Conservation (phyloP, 2,888 invertebrate species). For the Scelioninae gen. 2 region DNA sequence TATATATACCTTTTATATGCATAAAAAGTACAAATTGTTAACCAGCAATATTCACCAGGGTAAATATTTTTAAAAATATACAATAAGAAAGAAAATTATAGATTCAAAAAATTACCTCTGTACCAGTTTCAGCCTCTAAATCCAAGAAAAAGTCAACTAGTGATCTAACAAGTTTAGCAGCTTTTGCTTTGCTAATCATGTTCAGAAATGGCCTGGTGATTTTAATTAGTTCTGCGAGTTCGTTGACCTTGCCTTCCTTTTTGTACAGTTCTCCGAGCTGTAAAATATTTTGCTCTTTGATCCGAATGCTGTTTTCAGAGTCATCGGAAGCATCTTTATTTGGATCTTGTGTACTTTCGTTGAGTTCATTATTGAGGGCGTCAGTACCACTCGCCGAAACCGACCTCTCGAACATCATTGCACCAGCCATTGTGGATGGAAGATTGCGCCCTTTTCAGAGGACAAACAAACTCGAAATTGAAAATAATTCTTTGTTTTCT, state of each 20-base stretch:
- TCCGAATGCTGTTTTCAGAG: constrained; percentile 93
- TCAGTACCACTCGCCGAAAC: constrained; percentile 86
- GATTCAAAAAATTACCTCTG: constrained; percentile 80
- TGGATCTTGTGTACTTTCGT: constrained; percentile 87
- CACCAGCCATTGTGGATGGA: constrained; percentile 84
- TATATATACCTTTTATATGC: no score
- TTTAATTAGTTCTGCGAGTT: constrained; percentile 93
- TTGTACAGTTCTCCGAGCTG: constrained; percentile 94
- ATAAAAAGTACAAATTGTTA: no score
- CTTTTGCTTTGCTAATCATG: constrained; percentile 98
- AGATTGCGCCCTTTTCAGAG: constrained; percentile 7
- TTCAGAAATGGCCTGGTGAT: constrained; percentile 96
- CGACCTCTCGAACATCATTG: constrained; percentile 91
- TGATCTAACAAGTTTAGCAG: constrained; percentile 97
- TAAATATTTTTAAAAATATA: no score
- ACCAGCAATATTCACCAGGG: no score
- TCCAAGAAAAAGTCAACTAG: constrained; percentile 98
- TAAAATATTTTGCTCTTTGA: constrained; percentile 95
- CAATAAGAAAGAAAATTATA: no score
- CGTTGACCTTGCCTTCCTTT: constrained; percentile 94
- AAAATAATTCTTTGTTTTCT: no score
- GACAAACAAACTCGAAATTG: constrained; percentile 7
- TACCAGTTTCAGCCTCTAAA: constrained; percentile 96
- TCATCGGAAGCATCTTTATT: constrained; percentile 85
- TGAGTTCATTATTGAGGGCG: constrained; percentile 80